Percentiles rank a stretch among this genome's conserved stretches.
phyloP scores from a whole-genome alignment of 2,113 vertebrate species.

The Toxostoma redivivum region DNA sequence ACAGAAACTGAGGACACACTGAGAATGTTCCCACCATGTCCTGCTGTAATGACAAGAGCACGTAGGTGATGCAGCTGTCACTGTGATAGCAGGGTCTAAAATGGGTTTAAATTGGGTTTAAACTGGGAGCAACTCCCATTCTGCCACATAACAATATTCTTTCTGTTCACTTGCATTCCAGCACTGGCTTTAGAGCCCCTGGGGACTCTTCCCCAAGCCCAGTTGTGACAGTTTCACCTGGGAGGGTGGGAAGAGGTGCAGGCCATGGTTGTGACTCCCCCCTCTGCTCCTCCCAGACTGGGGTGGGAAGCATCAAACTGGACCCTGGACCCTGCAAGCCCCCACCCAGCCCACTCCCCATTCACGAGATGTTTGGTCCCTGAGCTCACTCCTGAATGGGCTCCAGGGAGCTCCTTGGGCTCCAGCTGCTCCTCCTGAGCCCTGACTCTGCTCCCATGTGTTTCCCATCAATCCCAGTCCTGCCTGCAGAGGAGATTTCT shows the following conservation, averaged over 20 bases:
- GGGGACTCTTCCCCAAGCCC: neutral
- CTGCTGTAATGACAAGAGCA: neutral
- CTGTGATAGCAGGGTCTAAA: neutral
- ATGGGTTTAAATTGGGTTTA: neutral
- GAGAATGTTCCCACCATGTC: neutral
- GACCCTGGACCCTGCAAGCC: neutral
- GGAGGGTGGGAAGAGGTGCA: neutral
- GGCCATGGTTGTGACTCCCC: neutral
- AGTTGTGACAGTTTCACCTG: neutral
- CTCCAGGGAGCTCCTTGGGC: conserved; percentile 21
- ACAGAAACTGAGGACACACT: neutral
- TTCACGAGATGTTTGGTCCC: neutral
- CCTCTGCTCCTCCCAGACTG: neutral
- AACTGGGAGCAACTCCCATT: neutral
- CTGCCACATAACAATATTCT: neutral
- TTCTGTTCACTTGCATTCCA: neutral
- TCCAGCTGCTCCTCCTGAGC: neutral
- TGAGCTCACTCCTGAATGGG: conserved; percentile 55
- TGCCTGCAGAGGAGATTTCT: neutral
- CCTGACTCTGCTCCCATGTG: neutral
- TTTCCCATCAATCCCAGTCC: neutral
- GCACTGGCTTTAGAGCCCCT: neutral
- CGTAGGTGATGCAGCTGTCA: neutral
- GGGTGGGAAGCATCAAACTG: neutral
- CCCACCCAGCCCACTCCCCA: conserved; percentile 51